These are phyloP conservation scores for Argya squamiceps DNA, from an alignment of 2,797 vertebrate species.

Conservation along the genomic window DNA sequence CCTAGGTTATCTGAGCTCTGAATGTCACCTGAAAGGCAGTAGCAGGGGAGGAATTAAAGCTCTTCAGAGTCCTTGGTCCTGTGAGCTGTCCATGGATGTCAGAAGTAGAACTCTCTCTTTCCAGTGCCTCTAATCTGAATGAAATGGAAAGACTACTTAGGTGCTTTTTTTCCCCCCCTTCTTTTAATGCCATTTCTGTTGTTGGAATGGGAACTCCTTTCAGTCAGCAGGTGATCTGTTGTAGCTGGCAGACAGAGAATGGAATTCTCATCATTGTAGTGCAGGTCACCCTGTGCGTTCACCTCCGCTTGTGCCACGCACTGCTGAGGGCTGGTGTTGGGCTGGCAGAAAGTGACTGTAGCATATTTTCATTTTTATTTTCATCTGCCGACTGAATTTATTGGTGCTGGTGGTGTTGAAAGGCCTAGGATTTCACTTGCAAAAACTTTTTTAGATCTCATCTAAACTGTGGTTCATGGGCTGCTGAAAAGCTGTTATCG, in stretches of 20 bases:
- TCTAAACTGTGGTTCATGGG: background rate
- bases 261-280: background rate
- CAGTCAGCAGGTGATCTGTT: background rate
- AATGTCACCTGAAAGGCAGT: background rate
- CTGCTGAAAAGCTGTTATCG: background rate
- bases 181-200: background rate
- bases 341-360: background rate
- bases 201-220: background rate
- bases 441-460: slow-evolving; percentile 10
- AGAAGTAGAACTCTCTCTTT: background rate
- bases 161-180: fast-evolving
- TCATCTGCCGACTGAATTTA: background rate
- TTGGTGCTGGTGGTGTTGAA: background rate
- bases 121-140: background rate
- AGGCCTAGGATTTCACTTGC: background rate
- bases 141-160: background rate
- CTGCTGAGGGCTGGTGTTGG: background rate
- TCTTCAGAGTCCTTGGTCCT: background rate
- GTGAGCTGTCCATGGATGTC: background rate
- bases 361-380: background rate
- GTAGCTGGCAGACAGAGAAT: slow-evolving; percentile 10
- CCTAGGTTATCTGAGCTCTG: background rate
- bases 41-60: background rate
- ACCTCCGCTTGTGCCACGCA: background rate
- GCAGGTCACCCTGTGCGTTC: background rate